Base-by-base conservation (phyloP, 2,113 vertebrate genomes). In the Tauraco erythrolophus region DNA sequence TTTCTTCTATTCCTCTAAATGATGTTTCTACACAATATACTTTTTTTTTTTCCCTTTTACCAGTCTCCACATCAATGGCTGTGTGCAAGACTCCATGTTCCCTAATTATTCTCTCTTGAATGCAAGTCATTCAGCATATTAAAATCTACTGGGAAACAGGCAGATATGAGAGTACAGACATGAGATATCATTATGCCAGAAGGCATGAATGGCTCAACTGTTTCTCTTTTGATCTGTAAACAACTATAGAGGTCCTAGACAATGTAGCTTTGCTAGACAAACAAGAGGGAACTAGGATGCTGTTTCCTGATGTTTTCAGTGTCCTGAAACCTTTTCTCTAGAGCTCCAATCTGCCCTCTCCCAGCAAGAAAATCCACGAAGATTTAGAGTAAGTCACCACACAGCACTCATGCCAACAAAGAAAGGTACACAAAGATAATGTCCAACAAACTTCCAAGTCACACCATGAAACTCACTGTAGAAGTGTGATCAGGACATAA, bases 161-260 rank as follows among this genome's bases (percentile, higher is more conserved):
- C 62, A 87, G 66, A 72, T 64, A 80, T 0, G 1, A 48, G 60
- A 66, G 45, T 19, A 45, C 27, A 81, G 81, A 48, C 74, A 81
- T 10, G 56, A 77, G 60, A 66, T 54, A 54, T 9, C 46, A 72
- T 62, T 54, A 84, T 21, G 51, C 72, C 65, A 78, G 22, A 84
- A 84, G 64, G 37, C 69, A 92, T 74, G 64, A 96, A 95, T 62
- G 43, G 46, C 50, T 87, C 60, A 78, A 46, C 56, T 87, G 88
- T 89, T 89, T 91, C 84, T 78, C 71, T 84, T 89, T 50, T 72
- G 14, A 80, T 91, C 76, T 89, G 46, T 88, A 74, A 95, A 89
- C 76, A 97, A 9, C 41, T 65, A 53, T 45, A 74, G 80, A 80
- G 30, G 21, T 91, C 24, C 60, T 79, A 23, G 31, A 89, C 84